Evolutionary conservation across 1,140 invertebrate genomes (phyloP).

Genomic region (Psilanteris sp.): DNA sequence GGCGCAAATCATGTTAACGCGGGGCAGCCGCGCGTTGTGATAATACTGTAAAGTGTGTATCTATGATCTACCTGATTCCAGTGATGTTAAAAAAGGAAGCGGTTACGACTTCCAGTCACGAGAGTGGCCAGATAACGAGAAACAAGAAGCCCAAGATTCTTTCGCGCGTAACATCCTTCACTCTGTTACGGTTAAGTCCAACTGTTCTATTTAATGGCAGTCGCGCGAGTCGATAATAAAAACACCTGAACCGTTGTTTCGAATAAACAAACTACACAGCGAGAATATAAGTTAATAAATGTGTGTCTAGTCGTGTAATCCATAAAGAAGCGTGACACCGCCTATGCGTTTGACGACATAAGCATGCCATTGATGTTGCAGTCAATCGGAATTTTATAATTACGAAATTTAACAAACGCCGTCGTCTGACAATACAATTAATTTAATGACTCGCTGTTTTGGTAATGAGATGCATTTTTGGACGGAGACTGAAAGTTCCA

Average conservation of each 20-base stretch:
- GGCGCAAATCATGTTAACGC: constrained; percentile 30
- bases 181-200: constrained; percentile 53
- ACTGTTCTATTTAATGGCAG: constrained; percentile 46
- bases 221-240: constrained; percentile 15
- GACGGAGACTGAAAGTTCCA: too few relatives aligned
- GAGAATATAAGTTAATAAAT: constrained; percentile 15
- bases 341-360: too few relatives aligned
- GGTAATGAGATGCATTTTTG: too few relatives aligned
- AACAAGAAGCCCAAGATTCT: constrained; percentile 39
- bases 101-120: constrained; percentile 28
- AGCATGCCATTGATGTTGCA: too few relatives aligned
- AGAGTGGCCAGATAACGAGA: constrained; percentile 43
- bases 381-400: too few relatives aligned
- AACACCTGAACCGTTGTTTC: constrained; percentile 7
- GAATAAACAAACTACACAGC: constrained; percentile 9
- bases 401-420: too few relatives aligned
- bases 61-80: constrained; percentile 39
- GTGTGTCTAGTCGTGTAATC: too few relatives aligned
- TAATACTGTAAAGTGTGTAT: constrained; percentile 21
- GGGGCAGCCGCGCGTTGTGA: constrained; percentile 27
- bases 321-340: too few relatives aligned
- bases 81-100: constrained; percentile 33
- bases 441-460: too few relatives aligned
- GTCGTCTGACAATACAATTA: too few relatives aligned
- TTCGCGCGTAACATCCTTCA: constrained; percentile 55